Conservation (phyloP, 2,797 vertebrate species). For the Peromyscus aztecus region DNA sequence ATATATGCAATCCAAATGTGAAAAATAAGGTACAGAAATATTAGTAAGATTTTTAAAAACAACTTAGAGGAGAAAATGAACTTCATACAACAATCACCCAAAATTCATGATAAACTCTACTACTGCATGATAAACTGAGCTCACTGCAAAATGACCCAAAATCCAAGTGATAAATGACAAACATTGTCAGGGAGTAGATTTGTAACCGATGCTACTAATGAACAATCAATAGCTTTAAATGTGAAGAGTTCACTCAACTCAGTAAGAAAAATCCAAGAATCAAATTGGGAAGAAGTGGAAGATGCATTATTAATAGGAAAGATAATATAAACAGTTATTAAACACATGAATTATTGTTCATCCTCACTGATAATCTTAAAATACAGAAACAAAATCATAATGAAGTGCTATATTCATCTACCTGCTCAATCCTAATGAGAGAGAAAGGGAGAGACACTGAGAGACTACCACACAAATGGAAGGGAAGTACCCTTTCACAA, state of each 20-base stretch:
- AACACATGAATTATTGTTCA: conserved; percentile 33
- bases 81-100: conserved; percentile 28
- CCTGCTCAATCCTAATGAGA: not conserved
- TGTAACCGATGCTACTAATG: not conserved
- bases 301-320: conserved; percentile 17
- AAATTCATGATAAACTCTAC: not conserved
- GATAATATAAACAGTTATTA: conserved; percentile 9
- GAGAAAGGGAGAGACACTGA: not conserved
- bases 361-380: conserved; percentile 6
- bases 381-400: conserved; percentile 34
- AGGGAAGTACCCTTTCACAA: not conserved
- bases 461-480: not conserved
- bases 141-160: conserved; percentile 16
- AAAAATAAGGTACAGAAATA: not conserved
- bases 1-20: not conserved
- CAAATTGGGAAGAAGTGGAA: not conserved
- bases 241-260: not conserved
- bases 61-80: conserved; percentile 37
- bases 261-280: conserved; percentile 23
- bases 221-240: not conserved
- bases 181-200: not conserved
- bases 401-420: not conserved
- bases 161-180: not conserved
- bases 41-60: conserved; percentile 21
- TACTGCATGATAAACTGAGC: not conserved